A percentile compares a stretch with the other conserved stretches of the same genome.
phyloP scores from a whole-genome alignment of 2,113 vertebrate species.

The Protomyctophum bolini region DNA sequence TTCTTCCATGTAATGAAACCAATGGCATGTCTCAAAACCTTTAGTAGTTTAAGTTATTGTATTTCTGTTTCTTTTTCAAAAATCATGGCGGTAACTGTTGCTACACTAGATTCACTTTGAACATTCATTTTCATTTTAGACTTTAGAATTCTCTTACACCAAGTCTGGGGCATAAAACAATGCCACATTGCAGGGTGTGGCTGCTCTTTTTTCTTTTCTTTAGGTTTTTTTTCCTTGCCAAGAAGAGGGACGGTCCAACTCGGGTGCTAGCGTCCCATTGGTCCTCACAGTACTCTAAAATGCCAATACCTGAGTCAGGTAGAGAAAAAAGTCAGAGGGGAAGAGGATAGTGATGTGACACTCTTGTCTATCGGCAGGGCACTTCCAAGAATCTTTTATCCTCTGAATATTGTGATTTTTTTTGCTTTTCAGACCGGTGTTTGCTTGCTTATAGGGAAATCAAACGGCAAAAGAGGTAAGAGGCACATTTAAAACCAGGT shows the following conservation, averaged over 20 bases:
- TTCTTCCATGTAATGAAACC: constrained; percentile 28
- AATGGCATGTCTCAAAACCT: constrained; percentile 13
- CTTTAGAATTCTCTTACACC: no score
- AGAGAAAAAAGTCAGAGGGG: constrained; percentile 70
- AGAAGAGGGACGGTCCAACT: constrained; percentile 60
- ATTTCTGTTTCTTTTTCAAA: constrained; percentile 3
- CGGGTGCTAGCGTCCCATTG: constrained; percentile 67
- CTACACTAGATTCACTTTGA: no score
- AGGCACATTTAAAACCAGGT: constrained; percentile 33
- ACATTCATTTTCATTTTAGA: no score
- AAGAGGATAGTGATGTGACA: constrained; percentile 43
- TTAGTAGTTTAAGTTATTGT: constrained; percentile 2
- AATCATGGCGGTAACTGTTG: constrained; percentile 2
- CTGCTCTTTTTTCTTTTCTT: constrained; percentile 33
- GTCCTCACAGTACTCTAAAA: constrained; percentile 65
- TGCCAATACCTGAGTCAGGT: constrained; percentile 77
- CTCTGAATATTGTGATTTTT: constrained; percentile 7
- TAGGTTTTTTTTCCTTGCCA: background rate
- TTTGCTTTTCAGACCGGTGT: constrained; percentile 11
- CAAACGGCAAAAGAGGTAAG: constrained; percentile 53
- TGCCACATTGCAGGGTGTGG: constrained; percentile 73
- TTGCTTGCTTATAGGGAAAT: constrained; percentile 23
- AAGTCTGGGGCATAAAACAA: background rate
- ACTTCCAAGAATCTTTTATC: background rate
- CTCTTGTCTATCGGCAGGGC: constrained; percentile 18